Base-by-base conservation (phyloP, 2,888 invertebrate species). In the Uropetala carovei region DNA sequence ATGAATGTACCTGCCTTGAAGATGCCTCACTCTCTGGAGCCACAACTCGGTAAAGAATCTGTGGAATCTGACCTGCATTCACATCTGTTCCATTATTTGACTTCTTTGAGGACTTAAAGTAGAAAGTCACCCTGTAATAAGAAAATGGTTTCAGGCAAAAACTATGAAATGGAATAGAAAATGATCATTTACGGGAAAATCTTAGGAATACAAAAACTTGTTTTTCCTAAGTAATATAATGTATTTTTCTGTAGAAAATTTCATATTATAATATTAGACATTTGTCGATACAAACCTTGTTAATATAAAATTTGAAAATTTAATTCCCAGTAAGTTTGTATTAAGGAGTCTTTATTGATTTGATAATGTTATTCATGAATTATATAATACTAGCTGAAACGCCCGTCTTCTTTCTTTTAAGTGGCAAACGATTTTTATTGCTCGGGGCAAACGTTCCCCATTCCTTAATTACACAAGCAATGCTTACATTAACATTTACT, bases 1-100 rank as follows among this genome's bases (percentile, higher is more conserved):
- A 89, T 30, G 89, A 89, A 68, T 89, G 89, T 5, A 64, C 64
- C 68, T 89, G 89, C 11, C 89, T 89, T 56, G 89, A 89, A 14
- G 89, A 60, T 64, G 89, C 89, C 56, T 89, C 89, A 68, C 89
- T 89, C 94, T 97, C 97, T 18, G 97, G 96, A 0, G 97, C 96
- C 14, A 97, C 96, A 43, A 97, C 96, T 93, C 97, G 96, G 95
- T 97, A 98, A 14, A 98, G 95, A 59, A 99, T 95, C 94, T 98
- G 98, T 0, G 99, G 99, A 94, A 99, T 98, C 95, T 99, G 99
- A 0, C 99, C 99, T 0, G 99, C 99, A 95, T 99, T 99, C 0
- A 99, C 98, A 94, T 99, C 99, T 0, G 99, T 99, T 43, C 99
- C 99, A 95, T 99, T 99, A 95, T 99, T 99, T 0, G 99, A 99